These are phyloP conservation scores for Caenorhabditis briggsae DNA, from an alignment of 1,140 invertebrate species.

Conservation along the genomic window DNA sequence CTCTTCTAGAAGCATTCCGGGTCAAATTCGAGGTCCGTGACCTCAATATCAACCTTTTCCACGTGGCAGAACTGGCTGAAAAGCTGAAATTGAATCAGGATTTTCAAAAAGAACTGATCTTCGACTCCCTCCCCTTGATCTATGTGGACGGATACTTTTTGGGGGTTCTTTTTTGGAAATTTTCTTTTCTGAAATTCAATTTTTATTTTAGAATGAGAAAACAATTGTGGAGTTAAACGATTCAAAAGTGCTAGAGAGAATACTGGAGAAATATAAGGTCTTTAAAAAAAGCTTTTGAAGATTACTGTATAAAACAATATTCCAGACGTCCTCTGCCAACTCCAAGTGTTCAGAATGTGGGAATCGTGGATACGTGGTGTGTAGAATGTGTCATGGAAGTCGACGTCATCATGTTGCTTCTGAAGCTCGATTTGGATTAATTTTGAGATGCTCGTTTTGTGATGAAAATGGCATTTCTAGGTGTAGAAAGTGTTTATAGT, in stretches of 20 bases:
- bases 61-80: constrained; percentile 17
- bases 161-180: background rate
- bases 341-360: constrained; percentile 5
- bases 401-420: constrained; percentile 21
- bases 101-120: constrained; percentile 31
- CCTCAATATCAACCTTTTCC: constrained; percentile 4
- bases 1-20: constrained; percentile 23
- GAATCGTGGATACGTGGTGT: constrained; percentile 29
- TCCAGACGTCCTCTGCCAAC: background rate
- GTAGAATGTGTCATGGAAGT: constrained; percentile 33
- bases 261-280: constrained; percentile 28
- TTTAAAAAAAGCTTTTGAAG: no score
- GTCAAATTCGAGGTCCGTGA: constrained; percentile 31
- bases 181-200: background rate
- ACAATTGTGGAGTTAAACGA: constrained; percentile 33
- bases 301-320: no score
- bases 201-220: constrained; percentile 30
- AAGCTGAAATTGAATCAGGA: constrained; percentile 40
- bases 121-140: constrained; percentile 19
- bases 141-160: constrained; percentile 40
- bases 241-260: background rate
- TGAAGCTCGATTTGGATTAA: constrained; percentile 2
- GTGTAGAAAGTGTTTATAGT: background rate
- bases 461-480: constrained; percentile 34
- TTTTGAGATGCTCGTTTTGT: constrained; percentile 33